phyloP scores from a whole-genome alignment of 2,113 vertebrate genomes.

The Propithecus coquereli region DNA sequence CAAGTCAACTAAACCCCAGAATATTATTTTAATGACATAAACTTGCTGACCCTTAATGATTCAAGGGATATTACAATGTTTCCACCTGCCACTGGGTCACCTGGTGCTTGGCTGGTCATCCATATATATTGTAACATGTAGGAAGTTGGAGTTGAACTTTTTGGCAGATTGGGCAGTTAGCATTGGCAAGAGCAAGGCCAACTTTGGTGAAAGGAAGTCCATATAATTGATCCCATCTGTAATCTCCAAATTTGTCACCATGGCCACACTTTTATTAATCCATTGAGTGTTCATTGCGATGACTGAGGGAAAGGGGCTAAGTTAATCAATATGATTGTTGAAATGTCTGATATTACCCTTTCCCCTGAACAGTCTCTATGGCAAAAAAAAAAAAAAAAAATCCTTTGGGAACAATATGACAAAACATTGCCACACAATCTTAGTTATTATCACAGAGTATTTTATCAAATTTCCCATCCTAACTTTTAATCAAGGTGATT shows the following conservation, averaged over 20 bases:
- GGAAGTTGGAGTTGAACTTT: not conserved
- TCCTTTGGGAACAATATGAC: not conserved
- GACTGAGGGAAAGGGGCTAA: not conserved
- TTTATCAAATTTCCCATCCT: not conserved
- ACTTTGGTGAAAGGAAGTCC: not conserved
- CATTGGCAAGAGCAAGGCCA: not conserved
- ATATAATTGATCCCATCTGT: not conserved
- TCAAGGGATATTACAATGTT: not conserved
- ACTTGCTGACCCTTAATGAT: not conserved
- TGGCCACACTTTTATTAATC: not conserved
- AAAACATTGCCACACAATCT: not conserved
- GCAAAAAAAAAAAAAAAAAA: not conserved
- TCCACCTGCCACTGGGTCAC: not conserved
- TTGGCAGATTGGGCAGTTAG: not conserved
- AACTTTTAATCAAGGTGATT: not conserved
- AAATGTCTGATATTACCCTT: not conserved
- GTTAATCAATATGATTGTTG: not conserved
- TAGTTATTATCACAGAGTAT: not conserved
- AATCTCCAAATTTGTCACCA: not conserved
- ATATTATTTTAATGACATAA: not conserved
- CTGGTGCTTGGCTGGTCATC: accelerated
- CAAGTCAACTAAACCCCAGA: not conserved
- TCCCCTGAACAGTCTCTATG: not conserved
- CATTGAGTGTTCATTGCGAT: not conserved
- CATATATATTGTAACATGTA: not conserved